Conservation (phyloP, 2,113 vertebrate genomes). For the Rhabdornis inornatus region DNA sequence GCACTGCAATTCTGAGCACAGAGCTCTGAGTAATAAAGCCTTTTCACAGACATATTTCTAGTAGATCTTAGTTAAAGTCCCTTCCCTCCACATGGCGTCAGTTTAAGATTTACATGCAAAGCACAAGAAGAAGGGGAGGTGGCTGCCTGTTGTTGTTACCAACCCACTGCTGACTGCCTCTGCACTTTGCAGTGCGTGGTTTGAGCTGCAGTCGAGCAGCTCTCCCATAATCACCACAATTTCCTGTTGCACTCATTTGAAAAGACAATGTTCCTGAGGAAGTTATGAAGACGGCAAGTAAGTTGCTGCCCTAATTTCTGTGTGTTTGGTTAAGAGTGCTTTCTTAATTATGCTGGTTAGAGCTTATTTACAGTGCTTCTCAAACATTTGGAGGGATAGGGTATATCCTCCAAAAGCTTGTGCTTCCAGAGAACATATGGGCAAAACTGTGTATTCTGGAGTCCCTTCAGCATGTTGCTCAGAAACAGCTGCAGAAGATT, state of each 20-base stretch:
- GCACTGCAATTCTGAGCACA: neutral
- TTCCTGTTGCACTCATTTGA: conserved; percentile 73
- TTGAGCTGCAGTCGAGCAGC: neutral
- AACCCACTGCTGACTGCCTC: neutral
- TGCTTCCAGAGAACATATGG: neutral
- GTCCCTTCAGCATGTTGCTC: neutral
- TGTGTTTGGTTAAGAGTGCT: neutral
- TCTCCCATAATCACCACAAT: conserved; percentile 48
- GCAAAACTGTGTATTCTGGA: neutral
- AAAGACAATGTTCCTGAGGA: conserved; percentile 60
- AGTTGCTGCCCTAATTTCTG: conserved; percentile 52
- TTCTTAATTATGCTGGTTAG: neutral
- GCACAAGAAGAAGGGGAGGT: neutral
- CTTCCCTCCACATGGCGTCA: neutral
- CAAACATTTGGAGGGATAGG: neutral
- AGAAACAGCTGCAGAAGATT: conserved; percentile 25
- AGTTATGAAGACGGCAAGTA: conserved; percentile 71
- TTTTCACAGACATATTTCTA: neutral
- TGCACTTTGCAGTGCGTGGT: conserved; percentile 19
- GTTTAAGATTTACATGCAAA: neutral
- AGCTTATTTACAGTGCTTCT: neutral
- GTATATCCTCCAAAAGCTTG: neutral
- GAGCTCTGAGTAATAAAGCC: neutral
- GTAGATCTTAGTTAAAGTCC: neutral
- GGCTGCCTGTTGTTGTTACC: neutral